Evolutionary conservation across 2,113 vertebrate genomes (phyloP).

Genomic region (Aspiorhynchus laticeps): DNA sequence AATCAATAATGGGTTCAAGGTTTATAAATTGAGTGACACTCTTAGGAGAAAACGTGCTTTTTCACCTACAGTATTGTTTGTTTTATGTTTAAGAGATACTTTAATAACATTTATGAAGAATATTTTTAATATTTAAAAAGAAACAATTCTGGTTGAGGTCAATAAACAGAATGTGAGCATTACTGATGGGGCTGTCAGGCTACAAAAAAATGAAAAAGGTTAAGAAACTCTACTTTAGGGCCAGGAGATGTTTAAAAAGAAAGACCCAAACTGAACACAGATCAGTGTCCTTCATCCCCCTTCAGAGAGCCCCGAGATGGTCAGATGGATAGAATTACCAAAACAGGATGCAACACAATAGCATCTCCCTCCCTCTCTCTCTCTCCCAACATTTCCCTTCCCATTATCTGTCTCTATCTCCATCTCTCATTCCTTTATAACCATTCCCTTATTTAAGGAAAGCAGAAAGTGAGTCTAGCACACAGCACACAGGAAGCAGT

Average conservation of each 20-base stretch:
- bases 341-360: constrained; percentile 63
- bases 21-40: too few relatives aligned
- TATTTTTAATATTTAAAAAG: background rate
- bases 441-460: background rate
- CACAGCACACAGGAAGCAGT: background rate
- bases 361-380: constrained; percentile 45
- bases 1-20: too few relatives aligned
- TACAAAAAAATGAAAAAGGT: background rate
- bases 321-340: constrained; percentile 58
- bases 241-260: background rate
- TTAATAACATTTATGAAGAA: too few relatives aligned
- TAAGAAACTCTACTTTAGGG: background rate
- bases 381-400: constrained; percentile 19
- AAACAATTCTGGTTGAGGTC: background rate
- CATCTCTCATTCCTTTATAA: constrained; percentile 11
- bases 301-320: constrained; percentile 17
- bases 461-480: background rate
- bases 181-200: background rate
- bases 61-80: too few relatives aligned
- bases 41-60: too few relatives aligned
- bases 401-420: background rate
- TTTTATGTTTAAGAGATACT: too few relatives aligned
- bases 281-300: background rate
- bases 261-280: background rate
- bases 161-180: background rate